Evolutionary conservation across 2,888 invertebrate genomes (phyloP).

Genomic region (Bombylius discolor): DNA sequence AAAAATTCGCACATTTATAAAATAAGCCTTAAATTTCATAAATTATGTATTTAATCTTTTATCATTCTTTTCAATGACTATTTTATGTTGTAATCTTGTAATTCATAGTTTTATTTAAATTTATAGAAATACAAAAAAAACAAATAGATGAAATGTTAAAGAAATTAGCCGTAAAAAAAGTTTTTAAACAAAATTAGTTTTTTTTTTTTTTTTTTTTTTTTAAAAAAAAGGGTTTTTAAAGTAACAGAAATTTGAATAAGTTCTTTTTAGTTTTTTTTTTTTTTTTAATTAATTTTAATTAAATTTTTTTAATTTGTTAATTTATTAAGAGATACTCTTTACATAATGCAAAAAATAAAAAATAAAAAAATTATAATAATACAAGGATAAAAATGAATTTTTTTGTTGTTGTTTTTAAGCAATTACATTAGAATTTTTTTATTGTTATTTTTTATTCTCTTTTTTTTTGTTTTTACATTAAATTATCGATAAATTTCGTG

Average conservation of each 20-base stretch:
- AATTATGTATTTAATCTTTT: neutral
- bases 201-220: slow-evolving; percentile 1
- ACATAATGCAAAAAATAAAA: neutral
- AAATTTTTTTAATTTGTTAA: neutral
- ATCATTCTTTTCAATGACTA: neutral
- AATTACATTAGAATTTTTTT: no score
- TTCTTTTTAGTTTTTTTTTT: no score
- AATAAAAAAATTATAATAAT: no score
- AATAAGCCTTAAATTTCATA: neutral
- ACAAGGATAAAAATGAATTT: neutral
- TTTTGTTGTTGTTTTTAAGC: neutral
- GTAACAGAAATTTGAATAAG: no score
- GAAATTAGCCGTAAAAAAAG: slow-evolving; percentile 3
- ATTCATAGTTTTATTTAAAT: neutral
- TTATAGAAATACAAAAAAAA: neutral
- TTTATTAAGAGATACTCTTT: slow-evolving; percentile 8
- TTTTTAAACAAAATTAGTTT: slow-evolving; percentile 6
- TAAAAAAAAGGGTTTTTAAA: neutral
- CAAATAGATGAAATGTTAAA: neutral
- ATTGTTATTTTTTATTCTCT: no score
- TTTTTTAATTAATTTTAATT: neutral
- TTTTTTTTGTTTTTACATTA: no score
- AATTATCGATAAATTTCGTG: no score
- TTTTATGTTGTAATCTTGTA: neutral
- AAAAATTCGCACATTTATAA: no score